phyloP scores from a whole-genome alignment of 2,888 invertebrate species.

The Stenurella melanura region DNA sequence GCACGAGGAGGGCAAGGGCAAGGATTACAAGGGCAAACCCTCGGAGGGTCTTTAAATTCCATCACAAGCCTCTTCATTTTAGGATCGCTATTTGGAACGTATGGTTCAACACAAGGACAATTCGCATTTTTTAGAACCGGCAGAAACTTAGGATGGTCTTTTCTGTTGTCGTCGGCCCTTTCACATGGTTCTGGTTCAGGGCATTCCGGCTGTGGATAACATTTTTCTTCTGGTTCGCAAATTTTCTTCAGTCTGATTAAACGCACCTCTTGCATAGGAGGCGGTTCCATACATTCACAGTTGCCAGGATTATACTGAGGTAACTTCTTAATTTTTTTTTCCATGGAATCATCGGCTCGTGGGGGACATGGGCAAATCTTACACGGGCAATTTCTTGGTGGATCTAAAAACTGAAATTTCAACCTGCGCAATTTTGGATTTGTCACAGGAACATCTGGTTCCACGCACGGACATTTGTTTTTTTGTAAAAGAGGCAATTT shows the following conservation, averaged over 20 bases:
- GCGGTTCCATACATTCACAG: slow-evolving; percentile 50
- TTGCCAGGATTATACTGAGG: slow-evolving; percentile 43
- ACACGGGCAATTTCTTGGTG: slow-evolving; percentile 45
- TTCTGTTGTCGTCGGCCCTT: no score
- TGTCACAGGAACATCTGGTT: slow-evolving; percentile 44
- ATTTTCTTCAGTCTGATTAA: slow-evolving; percentile 14
- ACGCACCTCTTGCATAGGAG: slow-evolving; percentile 45
- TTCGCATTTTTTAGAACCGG: no score
- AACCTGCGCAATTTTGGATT: slow-evolving; percentile 53
- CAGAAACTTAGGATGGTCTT: no score
- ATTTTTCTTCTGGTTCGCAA: slow-evolving; percentile 17
- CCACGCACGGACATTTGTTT: slow-evolving; percentile 54
- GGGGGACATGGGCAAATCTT: slow-evolving; percentile 24
- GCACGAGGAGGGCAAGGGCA: no score
- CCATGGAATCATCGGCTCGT: slow-evolving; percentile 27
- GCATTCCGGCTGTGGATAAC: no score
- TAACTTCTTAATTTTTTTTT: slow-evolving; percentile 33
- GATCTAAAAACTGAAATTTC: slow-evolving; percentile 53
- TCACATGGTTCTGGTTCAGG: no score
- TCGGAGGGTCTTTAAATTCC: no score
- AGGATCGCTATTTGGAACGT: no score
- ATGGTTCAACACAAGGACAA: no score
- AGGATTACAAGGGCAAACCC: no score
- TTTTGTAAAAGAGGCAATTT: slow-evolving; percentile 50
- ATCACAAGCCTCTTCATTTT: no score